A percentile compares a stretch with the other conserved stretches of the same genome.
phyloP scores from a whole-genome alignment of 2,113 vertebrate species.

The Patagioenas fasciata region DNA sequence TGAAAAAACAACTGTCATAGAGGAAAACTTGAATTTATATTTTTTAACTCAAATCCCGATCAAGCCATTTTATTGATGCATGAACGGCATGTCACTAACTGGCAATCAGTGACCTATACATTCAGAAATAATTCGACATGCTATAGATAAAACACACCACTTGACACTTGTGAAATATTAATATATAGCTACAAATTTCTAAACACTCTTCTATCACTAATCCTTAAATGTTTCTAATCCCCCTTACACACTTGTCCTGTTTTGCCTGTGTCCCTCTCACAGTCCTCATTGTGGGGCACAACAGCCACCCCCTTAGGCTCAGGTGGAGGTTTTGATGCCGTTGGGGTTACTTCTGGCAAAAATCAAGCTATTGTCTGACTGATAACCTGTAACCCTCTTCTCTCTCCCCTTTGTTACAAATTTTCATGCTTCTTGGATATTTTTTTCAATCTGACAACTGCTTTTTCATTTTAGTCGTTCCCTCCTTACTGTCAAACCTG shows the following conservation, averaged over 20 bases:
- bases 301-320: rapidly evolving
- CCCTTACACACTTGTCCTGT: rapidly evolving
- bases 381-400: neutral
- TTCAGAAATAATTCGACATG: neutral
- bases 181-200: neutral
- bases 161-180: neutral
- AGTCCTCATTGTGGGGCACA: neutral
- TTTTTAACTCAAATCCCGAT: neutral
- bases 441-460: neutral
- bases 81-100: neutral
- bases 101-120: neutral
- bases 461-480: neutral
- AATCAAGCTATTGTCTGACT: neutral
- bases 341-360: neutral
- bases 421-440: neutral
- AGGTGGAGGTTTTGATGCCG: neutral
- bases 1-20: neutral
- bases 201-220: neutral
- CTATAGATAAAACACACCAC: neutral
- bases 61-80: neutral
- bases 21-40: neutral
- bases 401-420: too few species aligned
- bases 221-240: neutral
- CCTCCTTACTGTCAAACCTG: neutral
- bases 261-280: neutral